Evolutionary conservation across 1,140 invertebrate genomes (phyloP), one percentile per base, ranked within the genome.

Genomic region (Neocloeon triangulifer): DNA sequence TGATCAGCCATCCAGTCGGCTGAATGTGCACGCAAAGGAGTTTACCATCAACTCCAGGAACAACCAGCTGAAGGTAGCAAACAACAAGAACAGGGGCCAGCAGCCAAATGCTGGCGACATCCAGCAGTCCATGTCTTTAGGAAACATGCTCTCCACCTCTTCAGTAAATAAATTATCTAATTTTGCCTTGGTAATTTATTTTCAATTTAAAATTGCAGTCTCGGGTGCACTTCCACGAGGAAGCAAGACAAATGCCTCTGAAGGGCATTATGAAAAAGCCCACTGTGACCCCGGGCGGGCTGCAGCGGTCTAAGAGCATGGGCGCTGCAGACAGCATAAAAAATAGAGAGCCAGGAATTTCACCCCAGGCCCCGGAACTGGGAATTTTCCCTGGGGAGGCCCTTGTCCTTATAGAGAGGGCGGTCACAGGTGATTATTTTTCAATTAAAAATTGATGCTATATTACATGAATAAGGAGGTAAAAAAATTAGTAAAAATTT

Each of bases 21-120:
- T 80, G 41, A 80, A 81, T 51, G 74, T 79, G 32, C 72, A 80
- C 57, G 77, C 76, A 25, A 78, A 78, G 55, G 77, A 80, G 59
- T 80, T 82, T 50, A 77, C 73, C 39, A 75, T 76, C 72, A 35
- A 37, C 14, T 35, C 34, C 25, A 29, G 34, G 34, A 30, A 35
- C 3, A 17, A 16, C 9, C 14, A 32, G 5, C 12, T 30, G 3
- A 4, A 5, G 2, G n/a, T 30, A 5, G 17, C n/a, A 3, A 1
- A 15, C 7, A 30, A 17, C 7, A 13, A 35, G 34, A 15, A 30
- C 34, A 9, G 23, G 27, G 25, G 25, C 6, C 29, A 16, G 15
- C 21, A 34, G 18, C 18, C 14, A 10, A 13, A 30, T 14, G 12
- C n/a, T 22, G 31, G 10, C 19, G 13, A 7, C 19, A 28, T 13